Conservation (phyloP, 2,797 vertebrate species). For the Choloepus didactylus region DNA sequence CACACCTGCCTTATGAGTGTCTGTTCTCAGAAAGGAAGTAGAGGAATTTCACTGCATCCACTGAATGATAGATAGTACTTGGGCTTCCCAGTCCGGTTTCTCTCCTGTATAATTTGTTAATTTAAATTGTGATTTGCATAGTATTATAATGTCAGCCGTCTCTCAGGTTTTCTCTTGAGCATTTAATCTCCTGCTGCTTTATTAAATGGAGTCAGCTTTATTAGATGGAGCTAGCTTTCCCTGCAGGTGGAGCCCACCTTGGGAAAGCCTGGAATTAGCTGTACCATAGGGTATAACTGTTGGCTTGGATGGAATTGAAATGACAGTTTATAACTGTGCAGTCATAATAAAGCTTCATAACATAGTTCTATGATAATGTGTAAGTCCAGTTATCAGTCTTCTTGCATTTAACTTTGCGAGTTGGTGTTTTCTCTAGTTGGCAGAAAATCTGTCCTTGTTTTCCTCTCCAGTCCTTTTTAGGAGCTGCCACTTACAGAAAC, state of each 20-base stretch:
- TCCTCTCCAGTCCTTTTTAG: background rate
- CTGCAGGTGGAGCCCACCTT: background rate
- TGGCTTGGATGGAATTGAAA: background rate
- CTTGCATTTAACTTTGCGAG: background rate
- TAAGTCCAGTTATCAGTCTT: background rate
- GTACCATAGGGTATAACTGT: background rate
- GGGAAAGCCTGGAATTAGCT: background rate
- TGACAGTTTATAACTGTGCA: background rate
- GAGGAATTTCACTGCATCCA: background rate
- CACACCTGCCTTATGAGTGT: background rate
- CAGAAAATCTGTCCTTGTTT: background rate
- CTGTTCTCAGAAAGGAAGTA: background rate
- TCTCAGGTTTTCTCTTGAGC: background rate
- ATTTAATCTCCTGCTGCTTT: background rate
- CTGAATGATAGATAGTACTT: background rate
- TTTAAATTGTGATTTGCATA: background rate
- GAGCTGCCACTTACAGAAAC: background rate
- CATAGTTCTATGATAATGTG: background rate
- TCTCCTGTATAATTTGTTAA: background rate
- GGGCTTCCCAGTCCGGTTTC: background rate
- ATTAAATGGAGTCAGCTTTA: background rate
- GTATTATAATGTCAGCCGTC: background rate
- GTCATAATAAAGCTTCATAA: background rate
- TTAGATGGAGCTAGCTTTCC: background rate
- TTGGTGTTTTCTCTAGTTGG: slow-evolving; percentile 16